A percentile compares a stretch with the other conserved stretches of the same genome.
phyloP scores from a whole-genome alignment of 1,140 invertebrate species.

The Pentalonia nigronervosa region DNA sequence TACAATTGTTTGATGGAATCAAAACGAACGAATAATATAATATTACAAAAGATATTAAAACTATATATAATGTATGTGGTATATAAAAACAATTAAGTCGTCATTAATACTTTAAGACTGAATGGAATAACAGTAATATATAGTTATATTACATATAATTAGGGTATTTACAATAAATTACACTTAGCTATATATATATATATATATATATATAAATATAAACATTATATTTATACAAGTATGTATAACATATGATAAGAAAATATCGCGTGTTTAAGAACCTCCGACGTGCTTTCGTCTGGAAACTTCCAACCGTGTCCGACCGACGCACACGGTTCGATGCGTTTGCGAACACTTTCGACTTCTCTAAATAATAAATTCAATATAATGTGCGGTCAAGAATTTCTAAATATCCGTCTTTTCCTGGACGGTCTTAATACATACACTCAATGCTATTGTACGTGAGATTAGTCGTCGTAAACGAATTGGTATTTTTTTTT shows the following conservation, averaged over 20 bases:
- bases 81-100: not conserved
- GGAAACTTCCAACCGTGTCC: slow-evolving; percentile 8
- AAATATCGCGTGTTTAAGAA: not conserved
- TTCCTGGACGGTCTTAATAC: not conserved
- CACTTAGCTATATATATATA: not conserved
- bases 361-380: slow-evolving; percentile 21
- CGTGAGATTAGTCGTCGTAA: not conserved
- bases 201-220: not conserved
- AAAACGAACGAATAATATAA: not conserved
- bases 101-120: not conserved
- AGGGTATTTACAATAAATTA: not conserved
- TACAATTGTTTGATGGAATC: not conserved
- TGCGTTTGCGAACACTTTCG: slow-evolving; percentile 26
- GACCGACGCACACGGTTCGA: slow-evolving; percentile 7
- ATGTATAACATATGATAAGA: not conserved
- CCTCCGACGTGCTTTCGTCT: not conserved
- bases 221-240: too few species aligned
- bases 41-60: not conserved
- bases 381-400: slow-evolving; percentile 20
- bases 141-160: not conserved
- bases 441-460: not conserved
- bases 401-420: slow-evolving; percentile 35
- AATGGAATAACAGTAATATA: not conserved
- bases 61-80: not conserved
- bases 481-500: too few species aligned